A percentile compares a stretch with the other conserved stretches of the same genome.
Conservation (phyloP, 1,140 invertebrate species). For the Alviniconcha marisindica region DNA sequence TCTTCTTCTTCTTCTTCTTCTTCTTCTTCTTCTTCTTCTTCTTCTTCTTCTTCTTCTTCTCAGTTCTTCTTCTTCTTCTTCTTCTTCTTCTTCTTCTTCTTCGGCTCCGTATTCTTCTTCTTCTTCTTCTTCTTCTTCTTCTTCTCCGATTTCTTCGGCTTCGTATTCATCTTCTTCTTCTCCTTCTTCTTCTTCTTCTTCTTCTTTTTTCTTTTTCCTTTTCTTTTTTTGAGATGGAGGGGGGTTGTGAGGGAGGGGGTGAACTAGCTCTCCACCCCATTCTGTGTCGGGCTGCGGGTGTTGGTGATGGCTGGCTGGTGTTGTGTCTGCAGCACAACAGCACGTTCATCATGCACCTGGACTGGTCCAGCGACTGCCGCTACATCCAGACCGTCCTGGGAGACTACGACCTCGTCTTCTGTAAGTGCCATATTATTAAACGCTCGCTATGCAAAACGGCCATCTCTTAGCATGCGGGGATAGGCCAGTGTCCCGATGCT, state of each 20-base stretch:
- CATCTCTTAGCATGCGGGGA: too few species aligned
- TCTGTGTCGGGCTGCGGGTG: not conserved
- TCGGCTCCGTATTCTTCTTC: not conserved
- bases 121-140: not conserved
- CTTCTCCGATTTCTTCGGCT: not conserved
- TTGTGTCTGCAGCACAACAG: slow-evolving; percentile 82
- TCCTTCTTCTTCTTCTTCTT: too few species aligned
- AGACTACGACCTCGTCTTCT: slow-evolving; percentile 85
- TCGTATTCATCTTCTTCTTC: too few species aligned
- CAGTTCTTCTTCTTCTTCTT: too few species aligned
- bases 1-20: not conserved
- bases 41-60: too few species aligned
- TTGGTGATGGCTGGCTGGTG: not conserved
- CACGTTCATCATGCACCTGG: slow-evolving; percentile 91
- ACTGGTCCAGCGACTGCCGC: slow-evolving; percentile 91
- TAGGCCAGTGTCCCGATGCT: too few species aligned
- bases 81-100: not conserved
- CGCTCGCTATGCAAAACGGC: too few species aligned
- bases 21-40: not conserved
- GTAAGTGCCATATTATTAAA: too few species aligned
- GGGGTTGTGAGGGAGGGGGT: not conserved
- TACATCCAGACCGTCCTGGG: slow-evolving; percentile 91
- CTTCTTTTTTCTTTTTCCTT: too few species aligned
- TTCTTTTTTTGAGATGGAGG: not conserved
- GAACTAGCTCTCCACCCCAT: not conserved